These are phyloP conservation scores for Hydrotaea cyrtoneurina DNA, from an alignment of 2,888 invertebrate species.

Conservation along the genomic window DNA sequence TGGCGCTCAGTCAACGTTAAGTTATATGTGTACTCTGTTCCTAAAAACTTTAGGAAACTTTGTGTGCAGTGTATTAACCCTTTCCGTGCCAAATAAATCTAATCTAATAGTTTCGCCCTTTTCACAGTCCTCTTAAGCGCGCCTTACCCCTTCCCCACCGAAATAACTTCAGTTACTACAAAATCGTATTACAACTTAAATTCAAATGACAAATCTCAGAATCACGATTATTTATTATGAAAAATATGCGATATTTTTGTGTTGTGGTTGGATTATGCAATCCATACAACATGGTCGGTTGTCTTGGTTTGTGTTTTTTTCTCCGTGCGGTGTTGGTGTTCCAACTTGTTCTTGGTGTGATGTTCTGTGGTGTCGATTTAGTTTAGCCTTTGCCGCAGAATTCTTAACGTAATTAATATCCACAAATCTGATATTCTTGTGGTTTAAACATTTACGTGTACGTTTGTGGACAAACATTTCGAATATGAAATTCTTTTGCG, in stretches of 20 bases:
- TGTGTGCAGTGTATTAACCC: too few relatives aligned
- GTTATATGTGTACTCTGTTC: too few relatives aligned
- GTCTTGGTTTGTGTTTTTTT: too few relatives aligned
- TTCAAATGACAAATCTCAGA: constrained; percentile 14
- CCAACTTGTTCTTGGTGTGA: neutral
- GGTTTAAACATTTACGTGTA: constrained; percentile 51
- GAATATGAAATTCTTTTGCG: neutral
- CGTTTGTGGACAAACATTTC: neutral
- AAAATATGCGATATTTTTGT: constrained; percentile 1
- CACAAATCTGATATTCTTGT: constrained; percentile 44
- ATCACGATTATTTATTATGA: constrained; percentile 2
- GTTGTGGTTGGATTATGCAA: constrained; percentile 26
- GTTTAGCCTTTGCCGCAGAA: constrained; percentile 4
- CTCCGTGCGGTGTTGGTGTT: too few relatives aligned
- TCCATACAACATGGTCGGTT: neutral
- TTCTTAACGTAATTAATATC: constrained; percentile 57
- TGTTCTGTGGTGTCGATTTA: neutral
- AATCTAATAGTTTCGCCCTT: too few relatives aligned
- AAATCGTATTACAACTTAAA: neutral
- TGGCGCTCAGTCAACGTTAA: too few relatives aligned
- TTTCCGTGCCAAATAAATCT: too few relatives aligned
- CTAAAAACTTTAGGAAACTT: too few relatives aligned
- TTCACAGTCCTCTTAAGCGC: too few relatives aligned
- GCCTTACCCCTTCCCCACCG: too few relatives aligned
- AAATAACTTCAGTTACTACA: too few relatives aligned